Percentiles rank a stretch among this genome's conserved stretches.
These are phyloP conservation scores for Gastrophysa polygoni DNA, from an alignment of 2,888 invertebrate genomes.

Conservation along the genomic window DNA sequence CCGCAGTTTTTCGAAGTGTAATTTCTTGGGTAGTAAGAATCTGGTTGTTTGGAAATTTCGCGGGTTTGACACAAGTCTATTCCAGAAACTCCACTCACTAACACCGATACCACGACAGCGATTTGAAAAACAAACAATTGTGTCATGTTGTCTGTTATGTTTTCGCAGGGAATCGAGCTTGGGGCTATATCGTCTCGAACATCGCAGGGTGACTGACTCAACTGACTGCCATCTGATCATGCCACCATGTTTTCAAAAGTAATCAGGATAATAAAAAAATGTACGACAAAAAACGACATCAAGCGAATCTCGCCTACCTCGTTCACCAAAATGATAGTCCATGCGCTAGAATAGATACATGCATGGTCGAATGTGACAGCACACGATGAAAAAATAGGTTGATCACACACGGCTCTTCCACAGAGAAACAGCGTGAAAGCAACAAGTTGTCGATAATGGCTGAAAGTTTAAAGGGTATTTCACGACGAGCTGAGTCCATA, in stretches of 20 bases:
- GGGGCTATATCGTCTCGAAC: slow-evolving; percentile 14
- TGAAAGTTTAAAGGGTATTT: too few relatives aligned
- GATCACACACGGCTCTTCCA: too few relatives aligned
- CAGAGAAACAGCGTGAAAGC: too few relatives aligned
- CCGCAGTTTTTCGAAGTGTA: slow-evolving; percentile 8
- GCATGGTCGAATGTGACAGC: not conserved
- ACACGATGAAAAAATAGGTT: not conserved
- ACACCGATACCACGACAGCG: slow-evolving; percentile 4
- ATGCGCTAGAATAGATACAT: slow-evolving; percentile 5
- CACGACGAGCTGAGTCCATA: too few relatives aligned
- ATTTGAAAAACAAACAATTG: slow-evolving; percentile 11
- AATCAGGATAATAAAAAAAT: slow-evolving; percentile 18
- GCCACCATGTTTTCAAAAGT: slow-evolving; percentile 24
- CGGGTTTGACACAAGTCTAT: slow-evolving; percentile 9
- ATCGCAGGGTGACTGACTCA: slow-evolving; percentile 14
- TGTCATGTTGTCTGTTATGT: slow-evolving; percentile 18
- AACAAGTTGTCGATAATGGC: too few relatives aligned
- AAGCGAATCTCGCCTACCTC: slow-evolving; percentile 21
- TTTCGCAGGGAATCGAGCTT: not conserved
- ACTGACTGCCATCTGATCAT: not conserved
- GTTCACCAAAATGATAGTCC: slow-evolving; percentile 13
- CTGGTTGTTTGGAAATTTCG: not conserved
- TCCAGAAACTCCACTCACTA: slow-evolving; percentile 8
- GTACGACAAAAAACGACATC: slow-evolving; percentile 26
- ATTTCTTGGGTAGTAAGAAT: slow-evolving; percentile 7